Percentiles rank a stretch among this genome's conserved stretches.
phyloP scores from a whole-genome alignment of 2,113 vertebrate species.

The Coreoperca whiteheadi region DNA sequence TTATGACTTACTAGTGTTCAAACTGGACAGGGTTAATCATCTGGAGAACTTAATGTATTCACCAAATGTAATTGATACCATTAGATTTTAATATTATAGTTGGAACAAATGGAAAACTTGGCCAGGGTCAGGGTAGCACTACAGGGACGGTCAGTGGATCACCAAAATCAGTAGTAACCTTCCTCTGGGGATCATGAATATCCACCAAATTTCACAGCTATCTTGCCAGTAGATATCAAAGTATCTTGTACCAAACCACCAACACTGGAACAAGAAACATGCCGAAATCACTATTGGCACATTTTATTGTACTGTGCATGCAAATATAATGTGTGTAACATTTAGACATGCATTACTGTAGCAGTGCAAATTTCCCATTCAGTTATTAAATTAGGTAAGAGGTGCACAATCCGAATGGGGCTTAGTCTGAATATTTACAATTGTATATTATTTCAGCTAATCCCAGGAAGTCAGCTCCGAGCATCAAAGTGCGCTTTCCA shows the following conservation, averaged over 20 bases:
- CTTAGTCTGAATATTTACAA: background rate
- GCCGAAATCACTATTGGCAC: too few species aligned
- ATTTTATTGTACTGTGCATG: too few species aligned
- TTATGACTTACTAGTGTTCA: too few species aligned
- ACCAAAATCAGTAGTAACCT: background rate
- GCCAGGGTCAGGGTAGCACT: too few species aligned
- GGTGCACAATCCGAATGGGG: background rate
- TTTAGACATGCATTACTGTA: background rate
- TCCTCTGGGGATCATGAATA: background rate
- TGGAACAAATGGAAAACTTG: too few species aligned
- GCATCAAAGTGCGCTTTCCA: constrained; percentile 93
- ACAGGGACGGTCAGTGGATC: background rate
- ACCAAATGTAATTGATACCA: too few species aligned
- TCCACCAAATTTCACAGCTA: background rate
- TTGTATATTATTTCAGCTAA: constrained; percentile 75
- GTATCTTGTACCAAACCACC: too few species aligned
- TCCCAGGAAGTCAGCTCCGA: constrained; percentile 88
- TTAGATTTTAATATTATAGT: too few species aligned
- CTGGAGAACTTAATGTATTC: too few species aligned
- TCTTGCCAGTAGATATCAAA: too few species aligned
- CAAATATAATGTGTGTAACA: background rate
- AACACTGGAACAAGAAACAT: background rate
- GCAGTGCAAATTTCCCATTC: background rate
- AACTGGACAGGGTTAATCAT: too few species aligned
- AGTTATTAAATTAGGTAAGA: background rate